Conservation (phyloP, 2,888 invertebrate genomes). For the Allolobophora icterica region DNA sequence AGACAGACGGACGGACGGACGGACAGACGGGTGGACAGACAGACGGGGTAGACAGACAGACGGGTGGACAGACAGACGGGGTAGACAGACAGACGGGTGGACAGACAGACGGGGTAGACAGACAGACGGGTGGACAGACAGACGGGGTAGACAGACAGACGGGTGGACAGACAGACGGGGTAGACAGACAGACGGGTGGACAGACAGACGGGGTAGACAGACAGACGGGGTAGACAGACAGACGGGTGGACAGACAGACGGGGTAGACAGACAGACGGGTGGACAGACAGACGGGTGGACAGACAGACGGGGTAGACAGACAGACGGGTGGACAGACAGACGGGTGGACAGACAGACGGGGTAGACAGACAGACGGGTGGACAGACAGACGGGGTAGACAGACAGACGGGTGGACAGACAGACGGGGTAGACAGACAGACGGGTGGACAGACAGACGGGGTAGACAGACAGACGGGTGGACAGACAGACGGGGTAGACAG, state of each 20-base stretch:
- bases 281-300: background rate
- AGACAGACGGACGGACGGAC: too few relatives aligned
- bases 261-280: background rate
- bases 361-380: background rate
- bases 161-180: background rate
- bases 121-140: background rate
- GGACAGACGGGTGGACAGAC: too few relatives aligned
- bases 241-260: background rate
- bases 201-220: background rate
- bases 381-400: too few relatives aligned
- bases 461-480: background rate
- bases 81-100: background rate
- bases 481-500: background rate
- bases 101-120: background rate
- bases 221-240: background rate
- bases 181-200: background rate
- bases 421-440: too few relatives aligned
- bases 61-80: background rate
- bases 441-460: background rate
- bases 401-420: too few relatives aligned
- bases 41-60: too few relatives aligned
- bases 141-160: background rate
- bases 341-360: background rate
- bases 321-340: background rate
- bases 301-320: background rate